Evolutionary conservation across 2,113 vertebrate species (phyloP).

Genomic region (Vicugna pacos): DNA sequence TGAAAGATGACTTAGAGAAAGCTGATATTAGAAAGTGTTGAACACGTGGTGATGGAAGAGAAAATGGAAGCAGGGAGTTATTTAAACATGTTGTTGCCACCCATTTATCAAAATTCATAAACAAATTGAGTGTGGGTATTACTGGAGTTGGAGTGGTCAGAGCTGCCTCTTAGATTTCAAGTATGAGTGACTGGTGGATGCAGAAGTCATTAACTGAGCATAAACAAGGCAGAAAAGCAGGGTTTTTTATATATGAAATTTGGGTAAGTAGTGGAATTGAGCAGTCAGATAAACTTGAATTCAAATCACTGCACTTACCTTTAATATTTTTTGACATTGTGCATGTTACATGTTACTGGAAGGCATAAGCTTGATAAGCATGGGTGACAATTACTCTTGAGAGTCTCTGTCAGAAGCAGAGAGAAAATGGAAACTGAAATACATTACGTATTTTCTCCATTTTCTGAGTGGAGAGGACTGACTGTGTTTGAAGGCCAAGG

Average conservation of each 20-base stretch:
- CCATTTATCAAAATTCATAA: background rate
- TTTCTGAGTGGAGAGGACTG: background rate
- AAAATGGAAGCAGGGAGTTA: background rate
- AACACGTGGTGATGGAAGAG: background rate
- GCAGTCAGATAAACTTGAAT: background rate
- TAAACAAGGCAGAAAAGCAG: background rate
- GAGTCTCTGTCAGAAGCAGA: background rate
- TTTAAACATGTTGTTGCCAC: background rate
- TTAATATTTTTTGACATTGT: background rate
- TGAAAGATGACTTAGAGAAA: background rate
- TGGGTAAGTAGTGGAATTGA: background rate
- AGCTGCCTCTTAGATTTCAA: background rate
- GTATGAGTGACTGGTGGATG: background rate
- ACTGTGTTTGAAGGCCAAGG: background rate
- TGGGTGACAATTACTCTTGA: background rate
- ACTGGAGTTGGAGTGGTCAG: background rate
- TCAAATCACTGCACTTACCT: background rate
- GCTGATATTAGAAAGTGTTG: background rate
- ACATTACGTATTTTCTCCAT: background rate
- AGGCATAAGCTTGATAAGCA: background rate
- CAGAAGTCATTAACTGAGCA: background rate
- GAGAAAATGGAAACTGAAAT: background rate
- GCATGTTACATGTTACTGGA: background rate
- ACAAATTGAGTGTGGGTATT: background rate
- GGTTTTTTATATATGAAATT: background rate